These are phyloP conservation scores for Aphelinus certus DNA, from an alignment of 1,140 invertebrate species.

Conservation along the genomic window DNA sequence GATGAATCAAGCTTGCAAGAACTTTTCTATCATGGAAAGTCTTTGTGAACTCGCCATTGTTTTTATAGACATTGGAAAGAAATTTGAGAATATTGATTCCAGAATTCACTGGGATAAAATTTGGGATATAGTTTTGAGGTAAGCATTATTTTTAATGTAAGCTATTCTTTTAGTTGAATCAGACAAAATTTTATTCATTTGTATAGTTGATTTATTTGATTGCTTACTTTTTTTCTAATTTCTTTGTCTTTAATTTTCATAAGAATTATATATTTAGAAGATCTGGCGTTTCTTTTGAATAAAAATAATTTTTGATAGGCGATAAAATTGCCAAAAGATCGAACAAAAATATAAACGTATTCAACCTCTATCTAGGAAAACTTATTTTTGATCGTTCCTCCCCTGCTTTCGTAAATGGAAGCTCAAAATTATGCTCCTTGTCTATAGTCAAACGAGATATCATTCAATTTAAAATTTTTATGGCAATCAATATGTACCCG, in stretches of 20 bases:
- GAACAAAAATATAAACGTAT: no score
- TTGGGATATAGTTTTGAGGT: constrained; percentile 63
- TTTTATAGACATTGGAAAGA: constrained; percentile 53
- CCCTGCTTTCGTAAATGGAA: no score
- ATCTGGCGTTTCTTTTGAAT: background rate
- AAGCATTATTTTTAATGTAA: constrained; percentile 13
- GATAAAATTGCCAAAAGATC: no score
- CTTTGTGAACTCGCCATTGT: constrained; percentile 56
- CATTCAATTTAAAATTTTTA: no score
- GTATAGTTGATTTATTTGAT: constrained; percentile 2
- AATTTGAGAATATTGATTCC: constrained; percentile 37
- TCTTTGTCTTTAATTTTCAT: background rate
- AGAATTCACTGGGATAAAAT: constrained; percentile 58
- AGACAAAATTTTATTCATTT: no score
- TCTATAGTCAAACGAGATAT: no score
- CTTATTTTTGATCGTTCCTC: no score
- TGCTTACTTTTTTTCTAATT: background rate
- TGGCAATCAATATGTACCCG: no score
- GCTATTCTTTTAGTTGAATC: no score
- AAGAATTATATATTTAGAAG: background rate
- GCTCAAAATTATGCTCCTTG: no score
- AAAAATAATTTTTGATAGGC: no score
- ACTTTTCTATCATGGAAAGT: constrained; percentile 52
- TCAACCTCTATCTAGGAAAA: no score
- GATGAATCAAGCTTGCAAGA: constrained; percentile 53